Percentiles rank a stretch among this genome's conserved stretches.
phyloP scores from a whole-genome alignment of 1,140 invertebrate species.

The Arctopsyche grandis region DNA sequence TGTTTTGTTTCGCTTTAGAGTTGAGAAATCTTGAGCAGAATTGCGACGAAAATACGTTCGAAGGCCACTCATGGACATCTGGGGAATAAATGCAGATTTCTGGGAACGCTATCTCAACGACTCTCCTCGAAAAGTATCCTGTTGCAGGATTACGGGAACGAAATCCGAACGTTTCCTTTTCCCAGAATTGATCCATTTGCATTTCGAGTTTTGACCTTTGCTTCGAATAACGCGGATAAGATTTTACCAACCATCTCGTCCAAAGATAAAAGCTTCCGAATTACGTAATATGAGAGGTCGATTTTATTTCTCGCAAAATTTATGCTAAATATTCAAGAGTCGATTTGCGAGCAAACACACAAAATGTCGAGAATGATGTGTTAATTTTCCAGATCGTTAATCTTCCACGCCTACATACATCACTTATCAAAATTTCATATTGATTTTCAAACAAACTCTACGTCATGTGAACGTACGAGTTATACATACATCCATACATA shows the following conservation, averaged over 20 bases:
- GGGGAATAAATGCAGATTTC: slow-evolving; percentile 24
- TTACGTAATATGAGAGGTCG: too few species aligned
- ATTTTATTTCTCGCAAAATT: too few species aligned
- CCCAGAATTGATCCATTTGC: slow-evolving; percentile 26
- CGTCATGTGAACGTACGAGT: too few species aligned
- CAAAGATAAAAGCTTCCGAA: too few species aligned
- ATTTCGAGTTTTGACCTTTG: slow-evolving; percentile 19
- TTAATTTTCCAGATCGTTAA: slow-evolving; percentile 14
- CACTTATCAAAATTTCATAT: too few species aligned
- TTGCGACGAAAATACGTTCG: too few species aligned
- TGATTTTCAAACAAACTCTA: too few species aligned
- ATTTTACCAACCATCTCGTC: neutral
- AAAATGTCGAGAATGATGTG: neutral
- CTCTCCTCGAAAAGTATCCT: neutral
- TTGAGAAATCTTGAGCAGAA: too few species aligned
- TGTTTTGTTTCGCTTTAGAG: neutral
- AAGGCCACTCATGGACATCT: neutral
- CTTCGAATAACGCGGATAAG: neutral
- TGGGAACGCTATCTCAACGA: slow-evolving; percentile 8
- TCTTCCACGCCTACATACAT: neutral
- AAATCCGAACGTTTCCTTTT: slow-evolving; percentile 13
- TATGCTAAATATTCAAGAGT: too few species aligned
- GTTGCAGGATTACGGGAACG: slow-evolving; percentile 1
- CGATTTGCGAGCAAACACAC: too few species aligned
- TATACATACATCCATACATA: too few species aligned